These are phyloP conservation scores for Aphidius ervi DNA, from an alignment of 1,140 invertebrate genomes.

Conservation along the genomic window DNA sequence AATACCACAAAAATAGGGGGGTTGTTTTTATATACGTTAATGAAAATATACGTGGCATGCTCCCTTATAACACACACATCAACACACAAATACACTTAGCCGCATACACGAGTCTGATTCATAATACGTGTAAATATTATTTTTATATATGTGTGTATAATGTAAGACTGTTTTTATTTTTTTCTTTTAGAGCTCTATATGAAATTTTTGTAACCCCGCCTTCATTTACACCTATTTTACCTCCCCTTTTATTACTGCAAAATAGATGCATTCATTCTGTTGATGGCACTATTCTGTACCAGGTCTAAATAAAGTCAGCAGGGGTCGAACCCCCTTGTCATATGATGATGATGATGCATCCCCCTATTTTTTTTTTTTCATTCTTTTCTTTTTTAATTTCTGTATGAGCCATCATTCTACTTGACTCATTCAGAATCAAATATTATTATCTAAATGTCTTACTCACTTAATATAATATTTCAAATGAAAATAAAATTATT, in stretches of 20 bases:
- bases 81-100: too few species aligned
- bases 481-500: too few species aligned
- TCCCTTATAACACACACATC: conserved; percentile 14
- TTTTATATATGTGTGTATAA: conserved; percentile 13
- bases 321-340: background rate
- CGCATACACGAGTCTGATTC: conserved; percentile 30
- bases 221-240: conserved; percentile 21
- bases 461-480: too few species aligned
- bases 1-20: conserved; percentile 26
- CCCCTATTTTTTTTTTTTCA: too few species aligned
- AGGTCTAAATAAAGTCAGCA: background rate
- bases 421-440: too few species aligned
- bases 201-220: background rate
- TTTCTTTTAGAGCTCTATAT: conserved; percentile 12
- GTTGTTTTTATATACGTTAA: conserved; percentile 34
- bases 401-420: too few species aligned
- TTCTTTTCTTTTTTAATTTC: too few species aligned
- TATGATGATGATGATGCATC: background rate
- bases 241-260: conserved; percentile 11
- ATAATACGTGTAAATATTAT: conserved; percentile 33
- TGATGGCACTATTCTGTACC: background rate
- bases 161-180: conserved; percentile 4
- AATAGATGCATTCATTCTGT: conserved; percentile 8
- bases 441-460: too few species aligned
- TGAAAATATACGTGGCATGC: conserved; percentile 39